Base-by-base conservation (phyloP, 2,113 vertebrate species). In the Gorsachius goisagi region DNA sequence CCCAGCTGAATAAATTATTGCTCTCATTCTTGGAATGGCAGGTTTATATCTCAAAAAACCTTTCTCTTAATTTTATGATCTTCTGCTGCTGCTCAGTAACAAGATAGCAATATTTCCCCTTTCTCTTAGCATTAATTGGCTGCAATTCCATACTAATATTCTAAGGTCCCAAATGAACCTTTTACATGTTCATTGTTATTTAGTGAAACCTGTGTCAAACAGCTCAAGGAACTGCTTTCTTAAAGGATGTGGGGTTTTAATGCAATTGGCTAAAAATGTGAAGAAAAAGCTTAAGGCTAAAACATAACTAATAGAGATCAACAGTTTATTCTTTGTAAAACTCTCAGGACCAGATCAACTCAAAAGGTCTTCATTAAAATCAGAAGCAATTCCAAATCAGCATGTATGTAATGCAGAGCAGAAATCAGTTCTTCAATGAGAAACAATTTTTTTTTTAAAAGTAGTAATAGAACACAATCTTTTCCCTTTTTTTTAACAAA, bases 401-500 rank as follows among this genome's bases (percentile, higher is more conserved):
- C 15, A 32, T n/a, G 6, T 50, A 15, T 59, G 14, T 68, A 75
- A 75, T 23, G 15, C 30, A 82, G 55, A 92, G 21, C 8, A 64
- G 69, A 91, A 93, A 77, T 72, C 15, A 50, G 28, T 72, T 80
- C 35, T 87, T 90, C n/a, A 63, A 15, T 55, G 55, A 67, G 8
- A 47, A 89, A 52, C 1, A 47, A 20, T 24, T 47, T 44, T 44
- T 44, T 12, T 15, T 44, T 44, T 44, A 15, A 44, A 44, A 44
- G 2, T 15, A 63, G 5, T 44, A 80, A 69, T 39, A 75, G 84
- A 76, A 0, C 8, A 33, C 8, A 15, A 10, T 60, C 0, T 59
- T 49, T 64, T 19, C 9, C 3, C 5, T 12, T 39, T 49, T 53
- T n/a, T 55, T 64, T 14, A 53, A 67, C 9, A 62, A 52, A 47